Conservation (phyloP, 2,888 invertebrate genomes). For the Tipula vernalis region DNA sequence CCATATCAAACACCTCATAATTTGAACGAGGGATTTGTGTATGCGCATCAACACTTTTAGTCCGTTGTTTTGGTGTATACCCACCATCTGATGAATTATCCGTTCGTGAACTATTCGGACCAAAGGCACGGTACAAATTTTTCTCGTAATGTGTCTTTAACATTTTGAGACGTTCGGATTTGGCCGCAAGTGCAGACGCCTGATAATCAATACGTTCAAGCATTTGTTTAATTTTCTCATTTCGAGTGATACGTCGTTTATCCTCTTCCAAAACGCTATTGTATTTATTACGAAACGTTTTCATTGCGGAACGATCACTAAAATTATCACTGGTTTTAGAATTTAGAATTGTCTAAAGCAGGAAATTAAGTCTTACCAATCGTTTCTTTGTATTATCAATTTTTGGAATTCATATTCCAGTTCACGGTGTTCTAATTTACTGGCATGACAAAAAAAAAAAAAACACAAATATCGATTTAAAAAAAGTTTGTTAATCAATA, state of each 20-base stretch:
- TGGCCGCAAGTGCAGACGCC: constrained; percentile 42
- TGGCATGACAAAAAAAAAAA: constrained; percentile 18
- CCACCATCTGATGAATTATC: not conserved
- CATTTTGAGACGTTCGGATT: constrained; percentile 44
- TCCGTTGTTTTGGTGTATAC: not conserved
- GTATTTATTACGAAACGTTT: constrained; percentile 28
- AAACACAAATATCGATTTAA: not conserved
- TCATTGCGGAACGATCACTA: constrained; percentile 24
- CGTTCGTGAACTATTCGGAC: not conserved
- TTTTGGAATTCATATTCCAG: constrained; percentile 42
- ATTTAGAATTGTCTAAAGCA: not conserved
- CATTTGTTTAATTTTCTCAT: constrained; percentile 42
- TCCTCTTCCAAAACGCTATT: constrained; percentile 43
- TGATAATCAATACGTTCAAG: constrained; percentile 46
- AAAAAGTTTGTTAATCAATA: not conserved
- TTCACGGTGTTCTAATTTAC: constrained; percentile 41
- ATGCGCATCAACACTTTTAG: not conserved
- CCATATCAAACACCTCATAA: not conserved
- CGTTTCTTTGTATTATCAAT: constrained; percentile 37
- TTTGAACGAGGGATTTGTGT: not conserved
- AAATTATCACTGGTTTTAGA: not conserved
- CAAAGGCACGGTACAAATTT: not conserved
- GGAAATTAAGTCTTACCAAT: constrained; percentile 34
- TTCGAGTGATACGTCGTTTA: constrained; percentile 43
- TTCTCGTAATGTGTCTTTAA: constrained; percentile 27